These are phyloP conservation scores for Silurus meridionalis DNA, from an alignment of 2,113 vertebrate genomes.

Conservation along the genomic window DNA sequence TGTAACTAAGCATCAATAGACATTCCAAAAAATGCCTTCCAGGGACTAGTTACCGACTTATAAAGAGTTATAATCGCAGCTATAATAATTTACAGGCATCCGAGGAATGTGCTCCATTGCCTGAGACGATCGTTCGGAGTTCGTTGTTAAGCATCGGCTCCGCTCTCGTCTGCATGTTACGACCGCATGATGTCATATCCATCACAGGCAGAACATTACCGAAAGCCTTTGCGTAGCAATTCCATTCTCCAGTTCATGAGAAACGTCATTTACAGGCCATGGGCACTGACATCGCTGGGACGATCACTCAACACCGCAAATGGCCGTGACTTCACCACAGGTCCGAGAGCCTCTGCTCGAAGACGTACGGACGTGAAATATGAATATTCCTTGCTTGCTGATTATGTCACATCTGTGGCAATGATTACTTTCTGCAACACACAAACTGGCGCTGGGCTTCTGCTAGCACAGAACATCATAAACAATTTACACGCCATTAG, in stretches of 20 bases:
- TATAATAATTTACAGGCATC: neutral
- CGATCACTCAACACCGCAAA: neutral
- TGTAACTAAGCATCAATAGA: neutral
- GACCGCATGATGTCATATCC: neutral
- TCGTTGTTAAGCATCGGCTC: neutral
- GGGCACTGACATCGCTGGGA: neutral
- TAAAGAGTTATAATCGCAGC: neutral
- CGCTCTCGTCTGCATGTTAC: neutral
- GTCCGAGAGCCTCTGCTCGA: constrained; percentile 48
- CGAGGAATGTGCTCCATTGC: neutral
- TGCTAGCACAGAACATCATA: constrained; percentile 71
- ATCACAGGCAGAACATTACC: constrained; percentile 28
- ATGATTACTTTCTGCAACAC: constrained; percentile 65
- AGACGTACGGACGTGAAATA: constrained; percentile 55
- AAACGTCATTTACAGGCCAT: constrained; percentile 14
- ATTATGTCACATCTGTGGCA: constrained; percentile 69
- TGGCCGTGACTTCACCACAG: constrained; percentile 44
- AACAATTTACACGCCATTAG: constrained; percentile 80
- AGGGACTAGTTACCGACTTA: neutral
- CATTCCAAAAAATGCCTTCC: neutral
- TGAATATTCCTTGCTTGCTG: constrained; percentile 71
- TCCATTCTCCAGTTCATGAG: constrained; percentile 17
- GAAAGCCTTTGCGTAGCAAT: constrained; percentile 3
- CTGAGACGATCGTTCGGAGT: neutral
- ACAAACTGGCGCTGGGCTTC: constrained; percentile 51